Percentiles rank a stretch among this genome's conserved stretches.
phyloP scores from a whole-genome alignment of 1,140 invertebrate genomes.

The Brachionus manjavacas region DNA sequence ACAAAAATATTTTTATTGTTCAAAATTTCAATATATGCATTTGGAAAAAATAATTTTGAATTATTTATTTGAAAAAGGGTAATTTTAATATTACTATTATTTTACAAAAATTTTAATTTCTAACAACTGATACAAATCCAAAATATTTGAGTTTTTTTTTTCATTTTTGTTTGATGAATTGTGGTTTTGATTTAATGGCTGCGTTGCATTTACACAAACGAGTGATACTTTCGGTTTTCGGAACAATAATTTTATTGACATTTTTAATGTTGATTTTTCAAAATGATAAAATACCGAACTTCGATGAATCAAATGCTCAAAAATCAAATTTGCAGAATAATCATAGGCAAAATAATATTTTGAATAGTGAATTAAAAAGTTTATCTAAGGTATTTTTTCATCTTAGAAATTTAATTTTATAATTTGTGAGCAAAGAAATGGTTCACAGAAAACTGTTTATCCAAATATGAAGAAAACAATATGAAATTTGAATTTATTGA shows the following conservation, averaged over 20 bases:
- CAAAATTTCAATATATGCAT: background rate
- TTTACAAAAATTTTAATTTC: background rate
- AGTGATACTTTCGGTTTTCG: background rate
- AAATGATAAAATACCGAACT: background rate
- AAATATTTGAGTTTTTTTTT: background rate
- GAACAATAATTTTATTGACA: background rate
- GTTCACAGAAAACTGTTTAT: constrained; percentile 7
- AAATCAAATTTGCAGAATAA: background rate
- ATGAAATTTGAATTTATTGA: constrained; percentile 25
- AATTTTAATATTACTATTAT: background rate
- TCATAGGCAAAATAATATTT: background rate
- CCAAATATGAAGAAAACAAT: background rate
- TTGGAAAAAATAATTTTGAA: background rate
- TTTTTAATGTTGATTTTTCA: background rate
- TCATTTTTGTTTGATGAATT: background rate
- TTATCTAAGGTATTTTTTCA: background rate
- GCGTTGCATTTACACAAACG: background rate
- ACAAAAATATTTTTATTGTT: background rate
- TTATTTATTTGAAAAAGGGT: background rate
- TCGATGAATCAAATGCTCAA: background rate
- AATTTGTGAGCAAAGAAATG: background rate
- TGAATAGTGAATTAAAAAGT: background rate
- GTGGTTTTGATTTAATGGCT: background rate
- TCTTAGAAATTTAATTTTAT: background rate
- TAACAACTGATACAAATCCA: background rate